These are phyloP conservation scores for Minunthozetes semirufus DNA, from an alignment of 2,888 invertebrate genomes.

Conservation along the genomic window DNA sequence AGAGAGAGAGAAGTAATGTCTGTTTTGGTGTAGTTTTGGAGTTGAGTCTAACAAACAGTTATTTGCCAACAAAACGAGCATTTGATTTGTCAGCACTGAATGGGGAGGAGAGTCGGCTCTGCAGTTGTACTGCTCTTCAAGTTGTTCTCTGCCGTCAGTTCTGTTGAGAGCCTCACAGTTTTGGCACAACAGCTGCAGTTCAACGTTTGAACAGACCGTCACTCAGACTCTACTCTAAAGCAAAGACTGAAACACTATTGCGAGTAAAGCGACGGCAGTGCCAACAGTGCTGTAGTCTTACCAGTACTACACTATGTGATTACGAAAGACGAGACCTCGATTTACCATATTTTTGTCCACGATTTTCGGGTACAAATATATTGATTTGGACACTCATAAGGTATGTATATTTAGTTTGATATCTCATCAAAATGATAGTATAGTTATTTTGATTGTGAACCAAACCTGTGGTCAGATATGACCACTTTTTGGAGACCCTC, in stretches of 20 bases:
- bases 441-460: neutral
- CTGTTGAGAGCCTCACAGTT: neutral
- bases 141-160: neutral
- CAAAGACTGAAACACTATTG: neutral
- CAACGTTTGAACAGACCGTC: neutral
- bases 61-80: constrained; percentile 9
- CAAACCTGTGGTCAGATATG: constrained; percentile 17
- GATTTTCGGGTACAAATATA: neutral
- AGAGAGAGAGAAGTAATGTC: constrained; percentile 12
- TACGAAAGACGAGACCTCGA: neutral
- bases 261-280: neutral
- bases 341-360: neutral
- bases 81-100: neutral
- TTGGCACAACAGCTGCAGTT: constrained; percentile 2
- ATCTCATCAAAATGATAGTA: neutral
- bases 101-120: neutral
- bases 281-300: neutral
- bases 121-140: constrained; percentile 3
- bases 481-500: neutral
- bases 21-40: neutral
- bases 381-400: constrained; percentile 12
- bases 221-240: neutral
- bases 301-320: neutral
- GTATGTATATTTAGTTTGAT: constrained; percentile 11
- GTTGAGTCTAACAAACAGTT: neutral